A percentile compares a stretch with the other conserved stretches of the same genome.
These are phyloP conservation scores for Mylabris sibirica DNA, from an alignment of 2,888 invertebrate genomes.

Conservation along the genomic window DNA sequence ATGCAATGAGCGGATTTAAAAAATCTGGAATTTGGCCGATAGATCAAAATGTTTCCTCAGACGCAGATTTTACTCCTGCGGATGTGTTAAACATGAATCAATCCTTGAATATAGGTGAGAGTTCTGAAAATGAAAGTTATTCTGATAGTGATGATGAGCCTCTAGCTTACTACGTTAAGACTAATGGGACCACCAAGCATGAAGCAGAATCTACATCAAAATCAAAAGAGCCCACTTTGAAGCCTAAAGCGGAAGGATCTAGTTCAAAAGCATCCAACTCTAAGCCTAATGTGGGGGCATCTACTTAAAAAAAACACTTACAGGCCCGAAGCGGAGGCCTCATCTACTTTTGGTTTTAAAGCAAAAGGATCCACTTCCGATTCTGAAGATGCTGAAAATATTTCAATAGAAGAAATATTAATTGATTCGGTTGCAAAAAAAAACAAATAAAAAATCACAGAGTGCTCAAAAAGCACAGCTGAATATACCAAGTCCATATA, in stretches of 20 bases:
- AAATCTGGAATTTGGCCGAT: conserved; percentile 36
- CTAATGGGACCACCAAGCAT: no score
- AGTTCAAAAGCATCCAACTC: not conserved
- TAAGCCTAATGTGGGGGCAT: not conserved
- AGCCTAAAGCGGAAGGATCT: not conserved
- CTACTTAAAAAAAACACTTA: not conserved
- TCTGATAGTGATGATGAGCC: conserved; percentile 6
- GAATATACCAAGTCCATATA: no score
- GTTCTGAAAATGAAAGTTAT: conserved; percentile 3
- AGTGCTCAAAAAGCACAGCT: no score
- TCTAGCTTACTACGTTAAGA: conserved; percentile 2
- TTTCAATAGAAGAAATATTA: no score
- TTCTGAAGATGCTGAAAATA: no score
- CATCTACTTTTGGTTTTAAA: no score
- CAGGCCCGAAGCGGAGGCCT: no score
- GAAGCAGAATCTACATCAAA: no score
- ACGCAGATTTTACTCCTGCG: conserved; percentile 33
- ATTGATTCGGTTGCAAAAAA: no score
- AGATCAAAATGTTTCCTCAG: conserved; percentile 29
- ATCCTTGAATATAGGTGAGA: not conserved
- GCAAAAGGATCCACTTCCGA: no score
- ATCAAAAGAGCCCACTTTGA: not conserved
- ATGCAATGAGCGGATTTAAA: conserved; percentile 37
- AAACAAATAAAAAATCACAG: no score
- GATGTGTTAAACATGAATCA: not conserved